These are phyloP conservation scores for Limenitis arthemis DNA, from an alignment of 2,888 invertebrate species.

Conservation along the genomic window DNA sequence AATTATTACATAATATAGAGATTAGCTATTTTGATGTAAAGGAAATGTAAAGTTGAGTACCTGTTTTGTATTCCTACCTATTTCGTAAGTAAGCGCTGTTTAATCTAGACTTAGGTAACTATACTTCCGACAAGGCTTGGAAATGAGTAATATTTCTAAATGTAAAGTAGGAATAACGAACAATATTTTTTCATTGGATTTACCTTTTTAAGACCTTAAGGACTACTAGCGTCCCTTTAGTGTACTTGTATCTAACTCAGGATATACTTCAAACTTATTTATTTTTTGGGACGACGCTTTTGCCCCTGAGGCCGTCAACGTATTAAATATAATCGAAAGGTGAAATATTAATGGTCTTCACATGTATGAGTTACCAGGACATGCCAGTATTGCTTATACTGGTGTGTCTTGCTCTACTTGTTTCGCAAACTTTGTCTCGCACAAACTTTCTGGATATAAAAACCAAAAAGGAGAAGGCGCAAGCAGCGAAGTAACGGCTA, in stretches of 20 bases:
- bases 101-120: slow-evolving; percentile 53
- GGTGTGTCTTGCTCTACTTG: too few relatives aligned
- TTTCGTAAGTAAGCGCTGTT: slow-evolving; percentile 53
- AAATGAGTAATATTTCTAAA: slow-evolving; percentile 13
- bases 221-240: too few relatives aligned
- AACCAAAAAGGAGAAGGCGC: slow-evolving; percentile 22
- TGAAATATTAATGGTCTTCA: too few relatives aligned
- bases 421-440: too few relatives aligned
- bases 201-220: too few relatives aligned
- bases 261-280: too few relatives aligned
- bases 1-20: slow-evolving; percentile 1
- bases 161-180: neutral
- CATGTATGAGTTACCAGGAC: too few relatives aligned
- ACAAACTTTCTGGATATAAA: neutral
- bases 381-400: too few relatives aligned
- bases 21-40: neutral
- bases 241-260: too few relatives aligned
- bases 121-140: slow-evolving; percentile 51
- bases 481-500: slow-evolving; percentile 41
- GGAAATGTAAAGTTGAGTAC: slow-evolving; percentile 1
- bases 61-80: slow-evolving; percentile 25
- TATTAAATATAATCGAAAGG: too few relatives aligned
- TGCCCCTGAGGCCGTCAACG: too few relatives aligned
- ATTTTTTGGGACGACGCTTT: too few relatives aligned
- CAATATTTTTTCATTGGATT: neutral